A percentile compares a stretch with the other conserved stretches of the same genome.
phyloP scores from a whole-genome alignment of 2,113 vertebrate species.

The Lanius ludovicianus region DNA sequence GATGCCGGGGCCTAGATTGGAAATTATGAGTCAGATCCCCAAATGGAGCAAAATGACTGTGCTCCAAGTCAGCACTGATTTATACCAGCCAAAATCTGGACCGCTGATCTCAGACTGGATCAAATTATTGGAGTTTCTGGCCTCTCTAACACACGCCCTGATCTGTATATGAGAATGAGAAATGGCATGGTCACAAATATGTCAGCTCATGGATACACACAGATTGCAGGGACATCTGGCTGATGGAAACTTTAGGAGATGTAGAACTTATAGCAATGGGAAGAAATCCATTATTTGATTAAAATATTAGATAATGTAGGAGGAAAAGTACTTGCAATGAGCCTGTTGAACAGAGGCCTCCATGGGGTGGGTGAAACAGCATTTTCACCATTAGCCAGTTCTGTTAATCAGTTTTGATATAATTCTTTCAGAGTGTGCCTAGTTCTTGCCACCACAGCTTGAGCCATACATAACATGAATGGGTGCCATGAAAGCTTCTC shows the following conservation, averaged over 20 bases:
- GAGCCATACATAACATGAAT: background rate
- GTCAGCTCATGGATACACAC: constrained; percentile 38
- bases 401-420: constrained; percentile 61
- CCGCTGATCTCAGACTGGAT: constrained; percentile 12
- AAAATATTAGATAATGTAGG: constrained; percentile 63
- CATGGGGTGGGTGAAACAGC: background rate
- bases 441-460: background rate
- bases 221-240: constrained; percentile 76
- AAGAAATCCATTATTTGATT: constrained; percentile 58
- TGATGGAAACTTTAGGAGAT: constrained; percentile 20
- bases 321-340: constrained; percentile 37
- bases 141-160: background rate
- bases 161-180: background rate
- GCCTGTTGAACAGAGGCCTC: constrained; percentile 2
- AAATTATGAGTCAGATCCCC: constrained; percentile 29
- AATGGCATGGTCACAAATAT: constrained; percentile 21
- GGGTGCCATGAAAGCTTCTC: background rate
- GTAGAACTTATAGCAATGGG: constrained; percentile 7
- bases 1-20: constrained; percentile 8
- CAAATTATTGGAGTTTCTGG: constrained; percentile 13
- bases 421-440: constrained; percentile 46
- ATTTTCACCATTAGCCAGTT: constrained; percentile 43
- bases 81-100: constrained; percentile 11
- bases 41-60: constrained; percentile 2
- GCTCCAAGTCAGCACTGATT: constrained; percentile 39